phyloP scores from a whole-genome alignment of 2,888 invertebrate genomes.

The Rhaphigaster nebulosa region DNA sequence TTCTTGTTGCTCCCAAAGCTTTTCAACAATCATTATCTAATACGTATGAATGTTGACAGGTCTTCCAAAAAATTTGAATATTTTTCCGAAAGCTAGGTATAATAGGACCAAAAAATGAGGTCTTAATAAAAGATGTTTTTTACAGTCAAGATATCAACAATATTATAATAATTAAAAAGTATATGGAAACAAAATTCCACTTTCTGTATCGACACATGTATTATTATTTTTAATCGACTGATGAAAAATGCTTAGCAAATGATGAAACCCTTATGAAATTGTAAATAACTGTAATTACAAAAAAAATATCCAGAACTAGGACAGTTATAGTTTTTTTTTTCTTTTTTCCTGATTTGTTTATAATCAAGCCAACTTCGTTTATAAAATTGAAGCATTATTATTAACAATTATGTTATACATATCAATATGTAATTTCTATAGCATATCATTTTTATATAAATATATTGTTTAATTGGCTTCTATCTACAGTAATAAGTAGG shows the following conservation, averaged over 20 bases:
- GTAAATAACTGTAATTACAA: background rate
- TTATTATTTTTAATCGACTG: background rate
- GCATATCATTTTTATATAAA: background rate
- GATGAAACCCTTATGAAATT: background rate
- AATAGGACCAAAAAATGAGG: background rate
- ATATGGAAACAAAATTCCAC: background rate
- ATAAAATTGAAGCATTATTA: constrained; percentile 2
- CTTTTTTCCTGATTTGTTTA: background rate
- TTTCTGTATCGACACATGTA: background rate
- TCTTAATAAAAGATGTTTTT: too few relatives aligned
- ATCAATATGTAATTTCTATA: background rate
- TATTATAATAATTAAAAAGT: background rate
- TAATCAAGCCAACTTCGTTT: background rate
- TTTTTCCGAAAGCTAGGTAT: background rate
- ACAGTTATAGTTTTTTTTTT: background rate
- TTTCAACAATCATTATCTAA: background rate
- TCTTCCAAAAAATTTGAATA: background rate
- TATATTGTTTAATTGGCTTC: background rate
- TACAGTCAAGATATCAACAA: background rate
- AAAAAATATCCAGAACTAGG: background rate
- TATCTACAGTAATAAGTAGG: background rate
- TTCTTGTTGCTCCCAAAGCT: background rate
- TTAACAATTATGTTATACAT: background rate
- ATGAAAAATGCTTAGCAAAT: background rate
- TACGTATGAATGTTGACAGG: background rate